Evolutionary conservation across 1,140 invertebrate genomes (phyloP).

Genomic region (Drosophila miranda): DNA sequence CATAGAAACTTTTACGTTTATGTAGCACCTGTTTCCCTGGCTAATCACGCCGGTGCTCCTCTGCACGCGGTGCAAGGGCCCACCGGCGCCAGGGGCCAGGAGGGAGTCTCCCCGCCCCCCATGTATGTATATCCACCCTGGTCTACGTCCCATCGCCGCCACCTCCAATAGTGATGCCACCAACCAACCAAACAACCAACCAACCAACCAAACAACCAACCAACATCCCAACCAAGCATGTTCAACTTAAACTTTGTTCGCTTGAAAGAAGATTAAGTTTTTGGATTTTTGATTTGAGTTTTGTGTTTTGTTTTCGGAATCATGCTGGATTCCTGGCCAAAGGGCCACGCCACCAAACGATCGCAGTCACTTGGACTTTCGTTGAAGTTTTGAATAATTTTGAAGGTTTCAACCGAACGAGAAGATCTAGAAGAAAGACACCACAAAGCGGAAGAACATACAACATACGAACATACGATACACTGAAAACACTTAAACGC

Average conservation of each 20-base stretch:
- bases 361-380: conserved; percentile 68
- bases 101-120: conserved; percentile 13
- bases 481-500: conserved; percentile 10
- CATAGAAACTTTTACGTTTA: conserved; percentile 80
- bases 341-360: conserved; percentile 8
- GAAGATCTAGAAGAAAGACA: conserved; percentile 5
- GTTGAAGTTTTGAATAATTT: conserved; percentile 48
- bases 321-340: conserved; percentile 35
- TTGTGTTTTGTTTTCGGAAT: conserved; percentile 20
- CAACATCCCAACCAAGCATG: conserved; percentile 43
- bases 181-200: conserved; percentile 14
- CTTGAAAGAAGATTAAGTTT: conserved; percentile 38
- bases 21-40: conserved; percentile 74
- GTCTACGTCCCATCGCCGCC: conserved; percentile 60
- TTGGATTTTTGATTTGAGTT: conserved; percentile 27
- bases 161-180: conserved; percentile 55
- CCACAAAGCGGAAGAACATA: conserved; percentile 2
- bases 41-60: conserved; percentile 45
- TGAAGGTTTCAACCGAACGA: conserved; percentile 60
- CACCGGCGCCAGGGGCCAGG: conserved; percentile 21
- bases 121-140: conserved; percentile 45
- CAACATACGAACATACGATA: background rate
- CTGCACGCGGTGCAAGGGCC: conserved; percentile 14
- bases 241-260: conserved; percentile 30
- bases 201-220: conserved; percentile 28